Evolutionary conservation across 2,888 invertebrate species (phyloP).

Genomic region (Caenorhabditis drosophilae): DNA sequence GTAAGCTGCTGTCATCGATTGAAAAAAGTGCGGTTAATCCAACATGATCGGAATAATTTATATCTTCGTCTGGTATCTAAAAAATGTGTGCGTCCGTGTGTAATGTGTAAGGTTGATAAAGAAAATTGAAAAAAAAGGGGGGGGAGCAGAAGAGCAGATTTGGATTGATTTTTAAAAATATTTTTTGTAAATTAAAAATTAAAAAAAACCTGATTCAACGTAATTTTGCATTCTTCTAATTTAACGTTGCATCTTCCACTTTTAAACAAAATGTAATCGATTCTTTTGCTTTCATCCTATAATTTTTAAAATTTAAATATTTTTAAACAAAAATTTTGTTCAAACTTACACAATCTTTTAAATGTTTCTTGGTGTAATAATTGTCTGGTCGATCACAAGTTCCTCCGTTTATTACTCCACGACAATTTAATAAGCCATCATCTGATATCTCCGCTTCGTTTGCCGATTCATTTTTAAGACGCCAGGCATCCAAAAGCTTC

Average conservation of each 20-base stretch:
- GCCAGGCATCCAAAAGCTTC: constrained; percentile 65
- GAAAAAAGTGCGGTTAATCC: constrained; percentile 61
- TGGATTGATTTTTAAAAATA: too few relatives aligned
- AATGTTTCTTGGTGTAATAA: constrained; percentile 77
- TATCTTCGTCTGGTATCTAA: constrained; percentile 38
- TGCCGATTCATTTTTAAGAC: constrained; percentile 38
- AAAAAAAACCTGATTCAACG: constrained; percentile 38
- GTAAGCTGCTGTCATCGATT: constrained; percentile 40
- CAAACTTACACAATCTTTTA: constrained; percentile 24
- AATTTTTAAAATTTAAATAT: background rate
- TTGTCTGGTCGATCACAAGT: constrained; percentile 84
- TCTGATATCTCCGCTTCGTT: constrained; percentile 6
- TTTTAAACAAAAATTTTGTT: background rate
- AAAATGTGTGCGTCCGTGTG: too few relatives aligned
- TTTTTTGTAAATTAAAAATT: background rate
- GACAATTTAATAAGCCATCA: constrained; percentile 11
- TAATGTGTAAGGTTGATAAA: too few relatives aligned
- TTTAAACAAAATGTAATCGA: constrained; percentile 86
- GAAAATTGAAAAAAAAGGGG: too few relatives aligned
- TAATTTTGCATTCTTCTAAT: constrained; percentile 48
- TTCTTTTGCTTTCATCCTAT: constrained; percentile 79
- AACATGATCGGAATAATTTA: constrained; percentile 67
- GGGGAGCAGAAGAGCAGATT: too few relatives aligned
- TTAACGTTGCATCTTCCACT: constrained; percentile 57
- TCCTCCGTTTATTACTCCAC: constrained; percentile 71